Base-by-base conservation (phyloP, 2,888 invertebrate species). In the Drosophila robusta region DNA sequence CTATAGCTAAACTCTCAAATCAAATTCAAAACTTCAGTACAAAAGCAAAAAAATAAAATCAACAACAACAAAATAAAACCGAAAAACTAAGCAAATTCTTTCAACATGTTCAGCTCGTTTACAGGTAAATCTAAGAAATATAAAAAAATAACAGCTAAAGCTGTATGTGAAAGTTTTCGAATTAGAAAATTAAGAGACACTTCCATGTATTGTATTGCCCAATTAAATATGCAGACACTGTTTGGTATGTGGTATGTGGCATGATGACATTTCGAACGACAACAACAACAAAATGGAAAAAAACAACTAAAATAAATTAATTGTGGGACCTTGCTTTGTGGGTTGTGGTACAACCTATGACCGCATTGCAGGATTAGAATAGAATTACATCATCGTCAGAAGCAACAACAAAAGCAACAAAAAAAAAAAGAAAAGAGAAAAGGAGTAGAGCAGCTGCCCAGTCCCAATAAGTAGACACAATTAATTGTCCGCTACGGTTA, bases 101-200 rank as follows among this genome's bases (percentile, higher is more conserved):
- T 56, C 82, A 90, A 90, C 66, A 92, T 92, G 92, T 92, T 92
- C 89, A 92, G 91, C 89, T 91, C 92, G 77, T 80, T 92, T 72
- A 90, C 92, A 92, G 92, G 92, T 92, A 92, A 91, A 12, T 22
- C 12, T 0, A 34, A 34, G 12, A 34, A 52, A 9, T 8, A n/a
- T 5, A 29, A 29, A 7, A 22, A 16, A 34, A 54, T 70, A 44
- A 39, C 41, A 39, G 34, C 38, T 55, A n/a, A 54, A 51, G 60
- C 39, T 64, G 39, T 47, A 54, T 55, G 87, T 87, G 82, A 82
- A 82, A 82, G 87, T 87, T 87, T 69, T 55, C n/a, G 45, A 56
- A 70, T 58, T 65, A 60, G 50, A 60, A 70, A 75, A 71, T 57
- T 41, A 46, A 71, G 61, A 69, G 61, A 67, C 52, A 80, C 73